A percentile compares a stretch with the other conserved stretches of the same genome.
phyloP scores from a whole-genome alignment of 2,113 vertebrate species.

The Pungitius pungitius region DNA sequence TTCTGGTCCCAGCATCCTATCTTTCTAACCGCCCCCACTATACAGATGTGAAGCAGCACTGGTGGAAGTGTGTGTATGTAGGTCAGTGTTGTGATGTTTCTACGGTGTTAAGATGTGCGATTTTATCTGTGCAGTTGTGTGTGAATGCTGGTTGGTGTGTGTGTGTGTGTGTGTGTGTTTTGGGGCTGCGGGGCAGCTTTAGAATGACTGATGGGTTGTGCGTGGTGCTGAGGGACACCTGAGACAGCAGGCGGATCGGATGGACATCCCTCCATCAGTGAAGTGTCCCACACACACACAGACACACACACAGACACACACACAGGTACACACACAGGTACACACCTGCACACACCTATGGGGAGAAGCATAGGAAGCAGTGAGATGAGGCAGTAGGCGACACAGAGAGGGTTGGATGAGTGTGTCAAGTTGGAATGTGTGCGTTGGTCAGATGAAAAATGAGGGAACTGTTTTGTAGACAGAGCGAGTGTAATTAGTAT shows the following conservation, averaged over 20 bases:
- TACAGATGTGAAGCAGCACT: constrained; percentile 32
- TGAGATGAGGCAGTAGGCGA: constrained; percentile 28
- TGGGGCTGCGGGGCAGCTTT: constrained; percentile 81
- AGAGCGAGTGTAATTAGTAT: constrained; percentile 72
- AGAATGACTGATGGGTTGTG: constrained; percentile 80
- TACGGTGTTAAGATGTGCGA: constrained; percentile 55
- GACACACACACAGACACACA: constrained; percentile 11
- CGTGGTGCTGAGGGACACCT: constrained; percentile 72
- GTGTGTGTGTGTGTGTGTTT: constrained; percentile 70
- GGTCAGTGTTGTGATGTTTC: constrained; percentile 53
- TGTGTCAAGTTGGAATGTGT: constrained; percentile 73
- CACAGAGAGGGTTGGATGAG: constrained; percentile 24
- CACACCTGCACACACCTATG: constrained; percentile 32
- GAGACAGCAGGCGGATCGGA: constrained; percentile 69
- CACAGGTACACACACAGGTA: constrained; percentile 11
- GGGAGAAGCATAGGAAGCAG: constrained; percentile 37
- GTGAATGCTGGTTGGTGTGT: constrained; percentile 42
- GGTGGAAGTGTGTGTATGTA: constrained; percentile 2
- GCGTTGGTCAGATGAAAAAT: constrained; percentile 77
- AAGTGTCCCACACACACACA: constrained; percentile 35
- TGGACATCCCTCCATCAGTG: constrained; percentile 71
- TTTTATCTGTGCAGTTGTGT: constrained; percentile 69
- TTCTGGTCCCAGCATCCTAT: constrained; percentile 29
- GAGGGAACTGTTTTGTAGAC: constrained; percentile 79
- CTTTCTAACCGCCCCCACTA: constrained; percentile 13